phyloP scores from a whole-genome alignment of 2,113 vertebrate species.

The Eurystomus gularis region DNA sequence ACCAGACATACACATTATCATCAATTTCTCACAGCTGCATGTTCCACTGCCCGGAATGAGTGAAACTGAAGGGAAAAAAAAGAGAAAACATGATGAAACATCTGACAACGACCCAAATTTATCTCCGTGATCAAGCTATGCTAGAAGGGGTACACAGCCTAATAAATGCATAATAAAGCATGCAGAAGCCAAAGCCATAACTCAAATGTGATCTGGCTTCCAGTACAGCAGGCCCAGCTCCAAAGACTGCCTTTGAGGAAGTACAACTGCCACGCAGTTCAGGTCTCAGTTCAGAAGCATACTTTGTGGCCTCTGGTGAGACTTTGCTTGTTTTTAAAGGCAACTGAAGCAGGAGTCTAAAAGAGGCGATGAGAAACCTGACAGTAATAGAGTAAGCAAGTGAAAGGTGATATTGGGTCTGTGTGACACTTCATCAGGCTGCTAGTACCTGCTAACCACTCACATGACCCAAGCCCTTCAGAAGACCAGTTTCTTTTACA shows the following conservation, averaged over 20 bases:
- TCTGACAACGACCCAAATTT: not conserved
- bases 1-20: not conserved
- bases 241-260: not conserved
- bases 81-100: not conserved
- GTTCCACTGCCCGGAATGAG: not conserved
- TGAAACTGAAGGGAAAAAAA: not conserved
- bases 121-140: not conserved
- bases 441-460: not conserved
- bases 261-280: not conserved
- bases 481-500: not conserved
- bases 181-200: not conserved
- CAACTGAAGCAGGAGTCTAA: not conserved
- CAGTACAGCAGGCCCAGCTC: not conserved
- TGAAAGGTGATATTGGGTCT: not conserved
- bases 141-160: not conserved
- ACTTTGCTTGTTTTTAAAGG: not conserved
- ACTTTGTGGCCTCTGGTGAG: not conserved
- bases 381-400: not conserved
- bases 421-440: rapidly evolving
- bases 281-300: not conserved
- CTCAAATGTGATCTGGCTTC: not conserved
- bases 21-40: not conserved
- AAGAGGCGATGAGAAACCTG: not conserved
- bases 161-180: not conserved
- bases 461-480: not conserved